Evolutionary conservation across 1,140 invertebrate species (phyloP), one percentile per base, ranked within the genome.

Genomic region (Bombyx mandarina): DNA sequence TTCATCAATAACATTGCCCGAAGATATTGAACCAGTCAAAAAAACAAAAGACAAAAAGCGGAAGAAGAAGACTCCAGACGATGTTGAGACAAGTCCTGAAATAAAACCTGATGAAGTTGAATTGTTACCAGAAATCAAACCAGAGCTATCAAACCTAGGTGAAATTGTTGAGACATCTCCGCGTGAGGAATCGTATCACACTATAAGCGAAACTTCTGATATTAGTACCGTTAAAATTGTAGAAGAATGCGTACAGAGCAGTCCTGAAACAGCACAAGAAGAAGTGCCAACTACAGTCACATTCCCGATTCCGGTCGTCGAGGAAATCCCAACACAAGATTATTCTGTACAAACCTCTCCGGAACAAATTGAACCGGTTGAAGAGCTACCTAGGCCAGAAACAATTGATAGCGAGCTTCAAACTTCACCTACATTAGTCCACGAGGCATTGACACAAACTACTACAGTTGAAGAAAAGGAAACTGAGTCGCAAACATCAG

Each of bases 271-370:
- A 12, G 58, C 80, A 22, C 53, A 86, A 62, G 77, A 83, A 60
- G 73, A 82, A 63, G 73, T 88, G 8, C 62, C 67, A 46, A 86
- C 83, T 8, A 89, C 91, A 61, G 65, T 93, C 22, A 88, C 91
- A 3, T 90, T 87, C 58, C 88, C 90, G 18, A 88, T 91, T 3
- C 89, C 89, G 60, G 84, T 92, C 3, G 72, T 92, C 3, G 91
- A 93, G 81, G 75, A 89, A 55, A 81, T 91, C 6, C 47, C 64
- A 22, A 84, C 75, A 26, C 84, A 90, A 57, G 88, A 89, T 43
- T 88, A 89, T 61, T 91, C 90, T 8, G 77, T 90, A 18, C 91
- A 93, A 81, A 93, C 92, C 18, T 89, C 90, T 6, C 91, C 91
- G 4, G 90, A 92, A 71, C 69, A 87, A 60, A 71, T 74, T 46